Evolutionary conservation across 2,888 invertebrate species (phyloP).

Genomic region (Sialis lutaria): DNA sequence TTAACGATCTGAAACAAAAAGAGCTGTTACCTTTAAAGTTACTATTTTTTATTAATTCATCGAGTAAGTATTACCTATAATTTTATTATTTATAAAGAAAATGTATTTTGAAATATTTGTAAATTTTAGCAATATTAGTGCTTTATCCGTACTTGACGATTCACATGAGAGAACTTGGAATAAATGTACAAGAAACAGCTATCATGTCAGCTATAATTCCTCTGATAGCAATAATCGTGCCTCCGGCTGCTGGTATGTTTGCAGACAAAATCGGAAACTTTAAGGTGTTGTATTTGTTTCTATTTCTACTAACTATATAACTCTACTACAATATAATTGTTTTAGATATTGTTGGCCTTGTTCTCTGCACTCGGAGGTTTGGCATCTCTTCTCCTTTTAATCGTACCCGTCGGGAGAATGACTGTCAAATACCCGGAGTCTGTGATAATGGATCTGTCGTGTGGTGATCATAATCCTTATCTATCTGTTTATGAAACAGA

Average conservation of each 20-base stretch:
- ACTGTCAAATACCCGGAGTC: conserved; percentile 43
- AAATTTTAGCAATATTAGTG: conserved; percentile 46
- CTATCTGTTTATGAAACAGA: background rate
- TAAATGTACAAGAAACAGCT: conserved; percentile 62
- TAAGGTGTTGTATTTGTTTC: conserved; percentile 32
- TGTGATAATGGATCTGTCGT: conserved; percentile 39
- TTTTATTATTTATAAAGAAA: background rate
- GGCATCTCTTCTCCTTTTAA: conserved; percentile 44
- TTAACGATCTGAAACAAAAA: conserved; percentile 51
- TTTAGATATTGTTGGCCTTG: conserved; percentile 44
- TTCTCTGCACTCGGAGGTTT: conserved; percentile 50
- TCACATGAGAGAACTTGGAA: conserved; percentile 63
- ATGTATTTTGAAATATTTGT: too few relatives aligned
- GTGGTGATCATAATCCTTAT: conserved; percentile 20
- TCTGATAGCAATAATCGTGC: conserved; percentile 58
- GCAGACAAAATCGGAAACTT: conserved; percentile 70
- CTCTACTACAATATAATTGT: conserved; percentile 8
- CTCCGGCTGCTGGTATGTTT: conserved; percentile 55
- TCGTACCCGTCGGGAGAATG: conserved; percentile 54
- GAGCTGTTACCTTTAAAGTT: conserved; percentile 56
- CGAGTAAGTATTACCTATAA: conserved; percentile 38
- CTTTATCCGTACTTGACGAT: conserved; percentile 65
- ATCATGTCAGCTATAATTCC: conserved; percentile 66
- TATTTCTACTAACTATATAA: background rate
- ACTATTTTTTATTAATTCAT: conserved; percentile 60